phyloP scores from a whole-genome alignment of 2,888 invertebrate genomes.

The Spodoptera picta region DNA sequence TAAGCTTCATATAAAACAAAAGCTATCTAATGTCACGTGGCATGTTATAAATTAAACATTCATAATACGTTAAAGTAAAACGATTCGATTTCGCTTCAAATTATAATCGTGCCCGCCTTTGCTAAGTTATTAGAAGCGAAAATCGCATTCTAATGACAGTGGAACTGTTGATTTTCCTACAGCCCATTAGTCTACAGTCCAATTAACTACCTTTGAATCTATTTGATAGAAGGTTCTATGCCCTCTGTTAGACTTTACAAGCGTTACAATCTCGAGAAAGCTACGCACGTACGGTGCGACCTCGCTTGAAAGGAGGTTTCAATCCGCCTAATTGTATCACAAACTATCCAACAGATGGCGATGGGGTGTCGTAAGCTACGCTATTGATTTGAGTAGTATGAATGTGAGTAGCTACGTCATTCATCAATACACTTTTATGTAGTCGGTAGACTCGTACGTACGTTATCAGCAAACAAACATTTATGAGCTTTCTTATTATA shows the following conservation, averaged over 20 bases:
- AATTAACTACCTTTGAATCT: conserved; percentile 5
- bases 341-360: conserved; percentile 51
- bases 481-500: conserved; percentile 61
- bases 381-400: conserved; percentile 41
- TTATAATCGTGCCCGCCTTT: not conserved
- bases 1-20: too few relatives aligned
- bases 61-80: too few relatives aligned
- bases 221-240: conserved; percentile 22
- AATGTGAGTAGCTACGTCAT: conserved; percentile 42
- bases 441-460: conserved; percentile 30
- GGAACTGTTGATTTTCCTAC: not conserved
- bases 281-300: conserved; percentile 6
- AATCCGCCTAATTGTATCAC: conserved; percentile 23
- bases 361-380: conserved; percentile 4
- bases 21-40: too few relatives aligned
- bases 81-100: too few relatives aligned
- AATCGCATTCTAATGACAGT: not conserved
- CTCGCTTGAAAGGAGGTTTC: conserved; percentile 30
- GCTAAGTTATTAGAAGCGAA: conserved; percentile 3
- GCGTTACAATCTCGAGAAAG: conserved; percentile 31
- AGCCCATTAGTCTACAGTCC: not conserved
- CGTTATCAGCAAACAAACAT: conserved; percentile 41
- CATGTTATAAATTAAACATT: too few relatives aligned
- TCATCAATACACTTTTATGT: conserved; percentile 41
- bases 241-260: conserved; percentile 45